Evolutionary conservation across 2,797 vertebrate genomes (phyloP), one percentile per base, ranked within the genome.

Genomic region (Spinibarbus caldwelli): DNA sequence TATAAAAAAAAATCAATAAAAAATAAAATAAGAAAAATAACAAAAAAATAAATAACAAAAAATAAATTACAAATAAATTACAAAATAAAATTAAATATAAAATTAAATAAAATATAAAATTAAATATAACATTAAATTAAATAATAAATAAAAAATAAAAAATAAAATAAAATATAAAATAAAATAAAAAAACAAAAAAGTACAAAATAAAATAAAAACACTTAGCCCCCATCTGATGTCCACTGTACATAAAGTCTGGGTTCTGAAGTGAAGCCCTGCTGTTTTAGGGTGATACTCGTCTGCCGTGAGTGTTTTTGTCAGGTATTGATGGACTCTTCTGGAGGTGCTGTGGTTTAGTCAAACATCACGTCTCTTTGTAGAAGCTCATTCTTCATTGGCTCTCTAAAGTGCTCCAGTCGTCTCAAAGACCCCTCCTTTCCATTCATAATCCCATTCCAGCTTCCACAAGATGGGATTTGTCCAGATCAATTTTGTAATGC

Each of bases 401-500:
- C 66, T 70, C 11, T 57, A 1, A 34, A 34, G 26, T 1, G 10
- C 52, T 29, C n/a, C 26, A 29, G 26, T 71, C 36, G 3, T 64
- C 36, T 45, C 21, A 49, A 29, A 66, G 64, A 19, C 26, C 29
- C 59, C 47, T 36, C 57, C 68, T 70, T 77, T 72, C 68, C 21
- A 49, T n/a, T 41, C 52, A 80, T 90, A 91, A 92, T 92, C 91
- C 90, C 71, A 80, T 90, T 90, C 88, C 89, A 91, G 90, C 91
- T 89, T 93, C 78, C 83, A 87, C 90, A 92, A 92, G 85, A 91
- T 91, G 88, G 93, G 90, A 93, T 93, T 93, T 92, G 92, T 93
- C 91, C 70, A 87, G 89, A 92, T 94, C 92, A 91, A 91, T 94
- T 94, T 90, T 86, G 88, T 90, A 89, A 94, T 93, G 89, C 89